Conservation (phyloP, 1,140 invertebrate species). For the Tetragnatha versicolor region DNA sequence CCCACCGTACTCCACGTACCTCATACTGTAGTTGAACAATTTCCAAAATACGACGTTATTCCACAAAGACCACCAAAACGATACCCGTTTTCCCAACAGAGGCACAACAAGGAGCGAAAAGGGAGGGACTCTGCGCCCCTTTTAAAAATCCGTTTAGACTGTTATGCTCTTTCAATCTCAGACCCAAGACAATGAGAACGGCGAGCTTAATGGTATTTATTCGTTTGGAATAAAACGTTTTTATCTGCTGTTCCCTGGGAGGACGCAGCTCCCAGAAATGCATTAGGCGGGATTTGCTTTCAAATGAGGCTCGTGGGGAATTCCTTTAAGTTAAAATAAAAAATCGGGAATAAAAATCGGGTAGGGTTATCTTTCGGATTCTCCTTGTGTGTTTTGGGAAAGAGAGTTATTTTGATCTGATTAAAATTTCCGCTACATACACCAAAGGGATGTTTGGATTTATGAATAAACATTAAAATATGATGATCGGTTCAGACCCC, state of each 20-base stretch:
- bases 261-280: neutral
- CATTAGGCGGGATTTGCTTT: constrained; percentile 12
- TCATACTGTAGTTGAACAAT: too few relatives aligned
- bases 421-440: constrained; percentile 24
- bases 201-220: constrained; percentile 4
- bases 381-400: neutral
- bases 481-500: too few relatives aligned
- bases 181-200: constrained; percentile 9
- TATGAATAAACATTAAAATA: constrained; percentile 31
- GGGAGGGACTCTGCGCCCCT: neutral
- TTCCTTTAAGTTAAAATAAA: constrained; percentile 1
- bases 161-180: constrained; percentile 1
- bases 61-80: too few relatives aligned
- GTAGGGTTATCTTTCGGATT: neutral
- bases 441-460: neutral
- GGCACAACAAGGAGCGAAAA: neutral
- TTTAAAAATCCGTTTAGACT: constrained; percentile 3
- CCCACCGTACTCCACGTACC: too few relatives aligned
- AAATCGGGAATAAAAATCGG: neutral
- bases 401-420: constrained; percentile 22
- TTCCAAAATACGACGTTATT: too few relatives aligned
- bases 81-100: too few relatives aligned
- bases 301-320: constrained; percentile 17
- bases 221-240: too few relatives aligned
- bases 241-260: neutral